phyloP scores from a whole-genome alignment of 2,888 invertebrate species.

The Hyles lineata region DNA sequence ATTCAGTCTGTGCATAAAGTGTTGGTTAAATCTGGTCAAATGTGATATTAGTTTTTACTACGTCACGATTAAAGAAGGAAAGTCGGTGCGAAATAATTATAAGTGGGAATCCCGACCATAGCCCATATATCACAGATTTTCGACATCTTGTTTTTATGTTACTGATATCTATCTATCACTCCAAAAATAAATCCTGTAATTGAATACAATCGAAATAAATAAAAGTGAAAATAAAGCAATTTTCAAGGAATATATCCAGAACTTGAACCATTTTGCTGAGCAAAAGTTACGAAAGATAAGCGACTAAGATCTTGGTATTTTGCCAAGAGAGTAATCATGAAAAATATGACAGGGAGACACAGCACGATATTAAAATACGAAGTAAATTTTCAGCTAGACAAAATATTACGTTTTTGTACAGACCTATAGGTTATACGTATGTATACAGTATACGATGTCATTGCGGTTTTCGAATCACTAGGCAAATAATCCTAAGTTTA shows the following conservation, averaged over 20 bases:
- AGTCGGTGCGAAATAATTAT: too few species aligned
- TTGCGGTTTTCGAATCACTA: conserved; percentile 39
- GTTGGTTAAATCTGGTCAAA: too few species aligned
- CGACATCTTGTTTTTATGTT: too few species aligned
- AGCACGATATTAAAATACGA: conserved; percentile 72
- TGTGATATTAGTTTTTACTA: too few species aligned
- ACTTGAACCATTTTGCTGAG: conserved; percentile 51
- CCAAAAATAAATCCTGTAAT: not conserved
- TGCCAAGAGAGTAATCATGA: conserved; percentile 80
- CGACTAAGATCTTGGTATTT: conserved; percentile 74
- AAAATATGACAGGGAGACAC: conserved; percentile 74
- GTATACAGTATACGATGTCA: conserved; percentile 42
- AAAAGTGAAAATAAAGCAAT: conserved; percentile 27
- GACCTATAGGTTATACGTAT: not conserved
- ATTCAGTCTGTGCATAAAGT: too few species aligned
- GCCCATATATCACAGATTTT: too few species aligned
- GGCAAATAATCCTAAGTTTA: conserved; percentile 9
- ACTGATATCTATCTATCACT: too few species aligned
- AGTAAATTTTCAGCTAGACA: conserved; percentile 65
- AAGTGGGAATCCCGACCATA: too few species aligned
- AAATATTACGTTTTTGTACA: conserved; percentile 48
- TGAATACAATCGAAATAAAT: conserved; percentile 5
- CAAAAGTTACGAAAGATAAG: conserved; percentile 76
- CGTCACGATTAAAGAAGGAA: too few species aligned
- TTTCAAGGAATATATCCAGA: conserved; percentile 26